Evolutionary conservation across 1,140 invertebrate species (phyloP), one percentile per base, ranked within the genome.

Genomic region (Drosophila orena): DNA sequence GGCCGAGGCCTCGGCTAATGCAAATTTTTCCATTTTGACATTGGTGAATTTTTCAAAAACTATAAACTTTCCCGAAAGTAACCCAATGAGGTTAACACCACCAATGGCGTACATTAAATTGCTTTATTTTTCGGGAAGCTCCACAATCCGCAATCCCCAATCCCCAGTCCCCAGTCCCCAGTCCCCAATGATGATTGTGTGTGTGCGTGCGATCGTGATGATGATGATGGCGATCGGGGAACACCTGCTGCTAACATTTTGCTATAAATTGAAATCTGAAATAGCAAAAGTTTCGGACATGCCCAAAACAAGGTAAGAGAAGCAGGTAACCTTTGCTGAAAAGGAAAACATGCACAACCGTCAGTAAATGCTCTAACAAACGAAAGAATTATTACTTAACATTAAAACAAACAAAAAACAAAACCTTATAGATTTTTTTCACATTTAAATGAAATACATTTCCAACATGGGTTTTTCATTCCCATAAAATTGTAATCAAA

Each of bases 41-140:
- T 89, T 88, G 38, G 46, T 54, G 65, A 84, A 89, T 90, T 89
- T 90, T 89, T 89, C 85, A 89, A 89, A 61, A 77, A 65, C 69
- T 61, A 61, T 72, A 74, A 77, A 79, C 79, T 57, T 73, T 66
- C 70, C 61, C 53, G 60, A 79, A 79, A 65, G 50, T 75, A 71
- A 52, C 49, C 68, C 71, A 81, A 79, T 81, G 75, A 77, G 75
- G 83, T 77, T 85, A 86, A 69, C 56, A 75, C 73, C 60, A 88
- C 83, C 83, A 88, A 89, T 89, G 84, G 84, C 60, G 84, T 89
- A 89, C 79, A 89, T 89, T 89, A 89, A 81, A 89, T 89, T 89
- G 79, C 84, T 83, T 89, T 89, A 89, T 88, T 89, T 88, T 47
- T 47, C 38, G 24, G 15, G 58, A 58, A 40, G 57, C 42, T 42